Evolutionary conservation across 2,113 vertebrate species (phyloP), one percentile per base, ranked within the genome.

Genomic region (Poicephalus gulielmi): DNA sequence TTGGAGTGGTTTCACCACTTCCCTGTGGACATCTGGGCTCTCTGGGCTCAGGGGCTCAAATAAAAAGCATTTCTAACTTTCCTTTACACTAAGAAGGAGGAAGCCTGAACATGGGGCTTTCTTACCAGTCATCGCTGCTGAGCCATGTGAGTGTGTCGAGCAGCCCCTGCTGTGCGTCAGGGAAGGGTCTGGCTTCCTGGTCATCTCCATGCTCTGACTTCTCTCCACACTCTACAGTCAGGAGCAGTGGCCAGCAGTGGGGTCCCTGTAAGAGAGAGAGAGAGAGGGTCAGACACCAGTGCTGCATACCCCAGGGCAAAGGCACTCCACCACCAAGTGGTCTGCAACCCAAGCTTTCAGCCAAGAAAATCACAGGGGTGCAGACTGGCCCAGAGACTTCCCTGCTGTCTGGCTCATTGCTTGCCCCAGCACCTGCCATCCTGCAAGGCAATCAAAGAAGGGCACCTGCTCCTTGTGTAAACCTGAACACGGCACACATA

Each of bases 81-180:
- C 37, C 37, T 37, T 37, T 37, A 37, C 7, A 33, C 12, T 35
- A 4, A 78, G 28, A 33, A 37, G 6, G 22, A 47, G 20, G 31
- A 66, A 66, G 33, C 55, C 11, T 7, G 31, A 50, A 33, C 14
- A 13, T 17, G 28, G 49, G 16, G 8, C 11, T 37, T 23, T 52
- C 98, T 98, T 94, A 98, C 98, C 98, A 98, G 86, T 98, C 94
- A 1, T 76, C 83, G 9, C 95, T 97, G 63, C 69, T 73, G 14
- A 98, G 94, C 69, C 92, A 37, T 37, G 37, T 9, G 37, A 37
- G 37, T 37, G 37, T 37, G 37, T 9, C 37, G 9, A 37, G 37
- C 37, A 37, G 37, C 7, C 18, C 96, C 39, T 98, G 91, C 69
- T 98, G 95, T 3, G 97, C 95, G 6, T 97, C 55, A 5, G 88